Percentiles rank a stretch among this genome's conserved stretches.
phyloP scores from a whole-genome alignment of 2,888 invertebrate species.

The Rhingia campestris region DNA sequence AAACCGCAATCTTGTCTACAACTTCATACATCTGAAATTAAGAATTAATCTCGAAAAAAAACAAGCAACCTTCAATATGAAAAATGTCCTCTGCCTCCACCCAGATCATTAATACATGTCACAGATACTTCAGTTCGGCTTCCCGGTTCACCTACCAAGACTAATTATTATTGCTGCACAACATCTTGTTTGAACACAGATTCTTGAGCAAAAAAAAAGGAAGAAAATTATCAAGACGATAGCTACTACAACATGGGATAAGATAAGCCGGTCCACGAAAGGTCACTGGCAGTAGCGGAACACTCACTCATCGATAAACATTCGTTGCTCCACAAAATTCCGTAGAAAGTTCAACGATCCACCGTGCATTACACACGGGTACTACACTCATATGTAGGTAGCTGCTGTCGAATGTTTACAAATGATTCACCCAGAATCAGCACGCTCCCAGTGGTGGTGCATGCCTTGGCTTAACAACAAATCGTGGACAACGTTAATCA shows the following conservation, averaged over 20 bases:
- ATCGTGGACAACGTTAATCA: slow-evolving; percentile 66
- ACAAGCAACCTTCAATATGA: no score
- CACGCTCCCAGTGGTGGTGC: slow-evolving; percentile 33
- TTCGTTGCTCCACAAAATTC: slow-evolving; percentile 47
- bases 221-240: slow-evolving; percentile 34
- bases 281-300: slow-evolving; percentile 25
- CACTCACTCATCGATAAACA: slow-evolving; percentile 8
- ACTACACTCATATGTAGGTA: slow-evolving; percentile 29
- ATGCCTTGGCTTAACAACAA: slow-evolving; percentile 27
- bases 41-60: no score
- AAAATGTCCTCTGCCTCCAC: no score
- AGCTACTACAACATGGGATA: slow-evolving; percentile 41
- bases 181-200: no score
- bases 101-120: no score
- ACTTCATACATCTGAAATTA: no score
- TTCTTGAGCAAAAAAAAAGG: not conserved
- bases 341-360: slow-evolving; percentile 58
- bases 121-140: no score
- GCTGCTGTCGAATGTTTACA: slow-evolving; percentile 68
- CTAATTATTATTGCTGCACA: no score
- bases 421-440: slow-evolving; percentile 67
- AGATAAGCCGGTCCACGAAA: slow-evolving; percentile 46
- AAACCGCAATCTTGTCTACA: no score
- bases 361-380: no score
- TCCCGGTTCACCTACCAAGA: no score